Percentiles rank a stretch among this genome's conserved stretches.
phyloP scores from a whole-genome alignment of 2,888 invertebrate species.

The Yponomeuta malinellus region DNA sequence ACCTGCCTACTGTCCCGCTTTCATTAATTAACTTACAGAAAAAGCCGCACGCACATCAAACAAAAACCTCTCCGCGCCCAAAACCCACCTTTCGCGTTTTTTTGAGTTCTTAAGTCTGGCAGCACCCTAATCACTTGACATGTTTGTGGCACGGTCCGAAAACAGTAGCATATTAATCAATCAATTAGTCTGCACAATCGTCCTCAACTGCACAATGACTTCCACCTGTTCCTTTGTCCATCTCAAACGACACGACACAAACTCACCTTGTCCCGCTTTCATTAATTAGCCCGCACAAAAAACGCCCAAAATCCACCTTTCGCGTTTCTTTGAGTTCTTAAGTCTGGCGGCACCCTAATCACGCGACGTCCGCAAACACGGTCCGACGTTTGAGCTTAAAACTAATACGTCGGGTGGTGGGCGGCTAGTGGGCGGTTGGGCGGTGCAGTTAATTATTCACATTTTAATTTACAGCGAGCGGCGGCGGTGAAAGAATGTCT shows the following conservation, averaged over 20 bases:
- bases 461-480: constrained; percentile 69
- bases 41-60: not conserved
- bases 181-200: too few species aligned
- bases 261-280: not conserved
- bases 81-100: not conserved
- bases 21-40: not conserved
- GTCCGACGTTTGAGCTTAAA: constrained; percentile 50
- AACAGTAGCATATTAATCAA: too few species aligned
- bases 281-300: not conserved
- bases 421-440: constrained; percentile 26
- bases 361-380: constrained; percentile 11
- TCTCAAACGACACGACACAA: too few species aligned
- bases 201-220: too few species aligned
- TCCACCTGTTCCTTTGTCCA: too few species aligned
- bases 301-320: not conserved
- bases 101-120: not conserved
- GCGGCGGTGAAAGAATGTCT: constrained; percentile 63
- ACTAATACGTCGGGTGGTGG: constrained; percentile 69
- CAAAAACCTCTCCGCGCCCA: not conserved
- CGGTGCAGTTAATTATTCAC: constrained; percentile 70
- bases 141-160: constrained; percentile 5
- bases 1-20: not conserved
- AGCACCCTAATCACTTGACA: constrained; percentile 12
- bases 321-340: constrained; percentile 3
- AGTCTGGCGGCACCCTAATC: constrained; percentile 13